Conservation (phyloP, 2,113 vertebrate genomes). For the Okapia johnstoni region DNA sequence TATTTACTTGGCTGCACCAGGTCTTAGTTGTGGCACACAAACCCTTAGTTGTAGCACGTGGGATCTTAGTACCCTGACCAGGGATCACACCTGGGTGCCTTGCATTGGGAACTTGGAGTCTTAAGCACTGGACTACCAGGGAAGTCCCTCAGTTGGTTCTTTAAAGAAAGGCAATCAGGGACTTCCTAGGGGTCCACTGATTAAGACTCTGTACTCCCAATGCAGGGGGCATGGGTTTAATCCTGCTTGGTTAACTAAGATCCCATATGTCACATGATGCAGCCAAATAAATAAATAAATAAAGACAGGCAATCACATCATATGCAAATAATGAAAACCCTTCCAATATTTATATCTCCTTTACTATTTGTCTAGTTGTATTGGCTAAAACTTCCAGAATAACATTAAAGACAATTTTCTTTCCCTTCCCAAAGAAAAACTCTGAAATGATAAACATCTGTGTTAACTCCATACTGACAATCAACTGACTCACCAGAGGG, state of each 20-base stretch:
- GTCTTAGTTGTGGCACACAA: background rate
- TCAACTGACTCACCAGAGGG: slow-evolving; percentile 32
- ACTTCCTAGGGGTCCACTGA: background rate
- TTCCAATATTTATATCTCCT: background rate
- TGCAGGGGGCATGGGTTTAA: background rate
- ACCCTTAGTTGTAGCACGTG: background rate
- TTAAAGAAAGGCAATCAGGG: background rate
- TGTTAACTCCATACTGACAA: background rate
- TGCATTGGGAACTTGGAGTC: background rate
- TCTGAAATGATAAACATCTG: background rate
- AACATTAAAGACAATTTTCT: background rate
- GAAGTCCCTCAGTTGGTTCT: background rate
- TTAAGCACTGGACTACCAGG: background rate
- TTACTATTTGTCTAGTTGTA: background rate
- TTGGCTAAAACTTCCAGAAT: background rate
- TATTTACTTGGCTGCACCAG: background rate
- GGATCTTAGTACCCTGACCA: background rate
- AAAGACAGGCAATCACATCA: background rate
- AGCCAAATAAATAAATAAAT: background rate
- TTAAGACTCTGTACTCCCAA: background rate
- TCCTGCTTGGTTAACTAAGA: background rate
- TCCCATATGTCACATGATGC: background rate
- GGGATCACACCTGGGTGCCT: background rate
- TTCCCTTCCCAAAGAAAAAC: background rate
- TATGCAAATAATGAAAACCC: background rate